Evolutionary conservation across 2,797 vertebrate species (phyloP), one percentile per base, ranked within the genome.

Genomic region (Sebastes iracundus): DNA sequence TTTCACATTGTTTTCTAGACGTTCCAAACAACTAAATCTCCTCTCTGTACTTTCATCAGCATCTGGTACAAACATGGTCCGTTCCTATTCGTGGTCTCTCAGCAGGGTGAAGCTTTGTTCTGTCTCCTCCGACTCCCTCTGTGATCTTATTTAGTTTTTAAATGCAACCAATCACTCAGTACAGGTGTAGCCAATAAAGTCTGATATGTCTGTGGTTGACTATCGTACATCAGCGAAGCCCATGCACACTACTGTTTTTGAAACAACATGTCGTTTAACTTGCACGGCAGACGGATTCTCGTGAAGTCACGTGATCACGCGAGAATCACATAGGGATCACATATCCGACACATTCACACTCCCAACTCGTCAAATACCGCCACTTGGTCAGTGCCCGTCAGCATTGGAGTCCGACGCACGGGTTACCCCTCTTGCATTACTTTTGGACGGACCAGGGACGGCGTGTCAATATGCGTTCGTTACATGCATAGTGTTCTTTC

Each of bases 11-110:
- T 83, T 83, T 80, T 77, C 72, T 42, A 4, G 14, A 18, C 1
- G n/a, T 70, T 46, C 13, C 22, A 56, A 73, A 75, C 75, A 77
- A 73, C 62, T 8, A 61, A 60, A 58, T 70, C 20, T 1, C 5
- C 28, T 8, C 46, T 49, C 46, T 53, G 20, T 53, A 53, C 49
- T 52, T 58, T 33, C 67, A 20, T 4, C 56, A 78, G 73, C 82
- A 85, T 85, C 86, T 85, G 86, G 80, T 32, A 0, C 77, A 78
- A 88, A 88, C 76, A 77, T 85, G 79, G 20, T 27, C 22, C 4
- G 7, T 23, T 74, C 20, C 16, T 82, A 28, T 12, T 13, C 32
- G 13, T 13, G 25, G 52, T 8, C 53, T 65, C 75, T 33, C 68
- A 63, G 72, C 72, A 55, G 49, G 71, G 75, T 2, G 27, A 14